Conservation (phyloP, 2,797 vertebrate genomes). For the Chrysocyon brachyurus region DNA sequence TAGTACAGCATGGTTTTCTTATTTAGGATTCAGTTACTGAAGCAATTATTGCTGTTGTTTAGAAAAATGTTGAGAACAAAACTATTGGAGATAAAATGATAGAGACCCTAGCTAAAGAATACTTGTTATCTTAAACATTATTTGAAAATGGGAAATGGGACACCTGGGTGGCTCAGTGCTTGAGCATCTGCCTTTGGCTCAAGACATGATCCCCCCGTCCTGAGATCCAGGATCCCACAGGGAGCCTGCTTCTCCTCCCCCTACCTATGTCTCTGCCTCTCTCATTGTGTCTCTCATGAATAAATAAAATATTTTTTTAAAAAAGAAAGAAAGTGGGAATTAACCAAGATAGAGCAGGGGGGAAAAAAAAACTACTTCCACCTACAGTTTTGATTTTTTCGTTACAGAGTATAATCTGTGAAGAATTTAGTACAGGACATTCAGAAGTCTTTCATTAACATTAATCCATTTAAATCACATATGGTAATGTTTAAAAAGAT, state of each 20-base stretch:
- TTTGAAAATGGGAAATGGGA: background rate
- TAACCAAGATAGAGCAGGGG: background rate
- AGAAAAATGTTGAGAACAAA: conserved; percentile 39
- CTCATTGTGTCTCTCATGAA: no score
- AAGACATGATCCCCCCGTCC: no score
- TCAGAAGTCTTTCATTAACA: background rate
- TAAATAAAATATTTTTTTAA: background rate
- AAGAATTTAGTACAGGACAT: background rate
- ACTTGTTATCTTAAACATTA: background rate
- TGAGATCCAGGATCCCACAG: no score
- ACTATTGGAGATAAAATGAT: background rate
- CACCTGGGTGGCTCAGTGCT: no score
- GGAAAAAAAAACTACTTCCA: background rate
- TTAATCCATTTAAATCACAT: background rate
- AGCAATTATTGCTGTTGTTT: background rate
- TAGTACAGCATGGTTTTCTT: background rate
- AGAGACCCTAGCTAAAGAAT: background rate
- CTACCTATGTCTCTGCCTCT: no score
- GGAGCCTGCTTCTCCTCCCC: no score
- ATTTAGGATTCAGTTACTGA: background rate
- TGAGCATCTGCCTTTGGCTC: no score
- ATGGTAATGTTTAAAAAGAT: background rate
- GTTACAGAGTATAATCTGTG: background rate
- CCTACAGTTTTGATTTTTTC: background rate
- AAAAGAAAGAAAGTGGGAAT: background rate